Conservation (phyloP, 1,140 invertebrate species). For the Achatina immaculata region DNA sequence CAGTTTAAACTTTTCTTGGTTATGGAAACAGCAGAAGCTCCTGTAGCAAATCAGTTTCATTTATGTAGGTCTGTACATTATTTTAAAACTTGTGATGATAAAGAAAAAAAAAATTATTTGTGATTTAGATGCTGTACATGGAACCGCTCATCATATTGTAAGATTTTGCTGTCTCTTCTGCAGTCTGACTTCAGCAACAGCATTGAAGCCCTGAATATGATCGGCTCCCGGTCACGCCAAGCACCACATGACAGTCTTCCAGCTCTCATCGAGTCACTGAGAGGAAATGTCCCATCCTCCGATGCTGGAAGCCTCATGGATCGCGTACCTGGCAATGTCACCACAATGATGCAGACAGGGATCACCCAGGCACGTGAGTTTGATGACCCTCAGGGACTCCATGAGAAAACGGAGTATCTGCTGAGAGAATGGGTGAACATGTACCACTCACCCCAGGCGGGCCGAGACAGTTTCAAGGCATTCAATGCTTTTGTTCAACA, state of each 20-base stretch:
- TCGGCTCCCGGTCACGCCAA: constrained; percentile 81
- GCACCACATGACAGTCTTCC: constrained; percentile 72
- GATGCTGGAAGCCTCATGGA: constrained; percentile 27
- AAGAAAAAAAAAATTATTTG: too few species aligned
- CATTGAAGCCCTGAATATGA: constrained; percentile 83
- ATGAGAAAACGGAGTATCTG: constrained; percentile 95
- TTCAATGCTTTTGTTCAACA: constrained; percentile 92
- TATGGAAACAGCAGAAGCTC: too few species aligned
- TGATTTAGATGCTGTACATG: too few species aligned
- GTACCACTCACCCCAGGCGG: constrained; percentile 84
- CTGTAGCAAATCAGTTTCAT: too few species aligned
- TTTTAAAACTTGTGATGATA: too few species aligned
- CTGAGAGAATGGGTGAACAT: constrained; percentile 95
- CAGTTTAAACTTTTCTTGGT: too few species aligned
- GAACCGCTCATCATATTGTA: too few species aligned
- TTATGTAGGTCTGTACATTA: too few species aligned
- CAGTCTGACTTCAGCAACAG: constrained; percentile 84
- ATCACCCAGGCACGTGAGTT: constrained; percentile 88
- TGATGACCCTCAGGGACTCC: constrained; percentile 92
- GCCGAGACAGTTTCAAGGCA: constrained; percentile 91
- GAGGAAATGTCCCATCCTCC: constrained; percentile 10
- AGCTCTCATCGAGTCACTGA: constrained; percentile 38
- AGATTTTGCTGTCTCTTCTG: constrained; percentile 21
- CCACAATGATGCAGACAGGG: constrained; percentile 92
- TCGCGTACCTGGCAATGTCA: constrained; percentile 63